phyloP scores from a whole-genome alignment of 2,797 vertebrate species.

The Oophaga sylvatica region DNA sequence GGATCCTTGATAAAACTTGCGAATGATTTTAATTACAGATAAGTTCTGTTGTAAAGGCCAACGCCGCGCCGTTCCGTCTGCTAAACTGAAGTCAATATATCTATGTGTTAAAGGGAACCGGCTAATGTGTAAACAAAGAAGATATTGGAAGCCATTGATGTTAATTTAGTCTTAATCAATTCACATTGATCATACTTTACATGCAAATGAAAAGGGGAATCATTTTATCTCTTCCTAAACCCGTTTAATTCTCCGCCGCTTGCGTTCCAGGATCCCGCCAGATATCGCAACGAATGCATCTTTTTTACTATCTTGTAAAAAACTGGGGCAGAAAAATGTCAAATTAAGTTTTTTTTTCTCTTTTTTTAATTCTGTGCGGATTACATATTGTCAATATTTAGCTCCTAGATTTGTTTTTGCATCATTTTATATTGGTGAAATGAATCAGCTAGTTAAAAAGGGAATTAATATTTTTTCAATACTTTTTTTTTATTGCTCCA shows the following conservation, averaged over 20 bases:
- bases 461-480: background rate
- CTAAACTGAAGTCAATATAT: slow-evolving; percentile 97
- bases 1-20: slow-evolving; percentile 78
- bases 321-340: background rate
- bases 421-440: background rate
- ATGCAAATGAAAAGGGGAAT: slow-evolving; percentile 86
- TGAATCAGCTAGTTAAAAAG: background rate
- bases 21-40: slow-evolving; percentile 99
- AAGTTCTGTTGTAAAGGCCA: slow-evolving; percentile 88
- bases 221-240: slow-evolving; percentile 69
- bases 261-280: slow-evolving; percentile 20
- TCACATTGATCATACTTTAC: slow-evolving; percentile 94
- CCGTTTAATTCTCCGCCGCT: slow-evolving; percentile 69
- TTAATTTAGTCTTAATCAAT: slow-evolving; percentile 91
- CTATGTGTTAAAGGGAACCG: slow-evolving; percentile 86
- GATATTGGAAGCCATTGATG: slow-evolving; percentile 89
- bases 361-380: background rate
- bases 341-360: background rate
- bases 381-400: background rate
- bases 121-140: slow-evolving; percentile 86
- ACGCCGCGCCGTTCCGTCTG: slow-evolving; percentile 84
- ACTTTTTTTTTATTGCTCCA: too few species aligned
- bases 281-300: slow-evolving; percentile 9
- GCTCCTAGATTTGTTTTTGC: background rate
- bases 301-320: slow-evolving; percentile 50